A percentile compares a stretch with the other conserved stretches of the same genome.
Conservation (phyloP, 2,888 invertebrate species). For the Scaptomyza reducta region DNA sequence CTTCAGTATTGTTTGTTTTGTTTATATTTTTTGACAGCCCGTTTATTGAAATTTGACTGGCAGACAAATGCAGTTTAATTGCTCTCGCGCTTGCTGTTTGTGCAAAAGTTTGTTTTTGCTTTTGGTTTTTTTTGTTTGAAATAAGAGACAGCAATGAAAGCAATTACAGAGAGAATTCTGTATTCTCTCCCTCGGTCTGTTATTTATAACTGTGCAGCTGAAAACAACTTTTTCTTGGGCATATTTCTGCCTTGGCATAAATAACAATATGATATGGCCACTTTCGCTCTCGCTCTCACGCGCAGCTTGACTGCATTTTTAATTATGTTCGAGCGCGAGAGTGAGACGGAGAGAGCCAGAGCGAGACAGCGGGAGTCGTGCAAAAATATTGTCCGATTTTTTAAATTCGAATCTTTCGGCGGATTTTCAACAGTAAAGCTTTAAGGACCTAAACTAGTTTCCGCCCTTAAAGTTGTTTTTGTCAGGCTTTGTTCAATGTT, state of each 20-base stretch:
- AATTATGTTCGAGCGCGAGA: constrained; percentile 41
- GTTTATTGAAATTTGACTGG: constrained; percentile 39
- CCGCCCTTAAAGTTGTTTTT: too few species aligned
- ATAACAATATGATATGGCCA: constrained; percentile 43
- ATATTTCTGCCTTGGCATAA: constrained; percentile 28
- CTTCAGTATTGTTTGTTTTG: constrained; percentile 1
- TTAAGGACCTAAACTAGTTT: too few species aligned
- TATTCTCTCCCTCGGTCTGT: not conserved
- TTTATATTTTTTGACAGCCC: constrained; percentile 10
- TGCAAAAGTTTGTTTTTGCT: not conserved
- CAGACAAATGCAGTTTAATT: constrained; percentile 58
- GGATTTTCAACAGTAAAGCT: too few species aligned
- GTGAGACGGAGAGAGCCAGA: not conserved
- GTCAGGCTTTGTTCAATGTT: not conserved
- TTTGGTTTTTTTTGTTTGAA: not conserved
- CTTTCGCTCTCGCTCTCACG: not conserved
- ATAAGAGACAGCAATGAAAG: constrained; percentile 8
- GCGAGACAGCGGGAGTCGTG: not conserved
- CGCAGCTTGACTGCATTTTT: constrained; percentile 53
- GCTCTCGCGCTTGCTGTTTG: constrained; percentile 11
- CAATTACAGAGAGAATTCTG: constrained; percentile 5
- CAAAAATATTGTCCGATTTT: not conserved
- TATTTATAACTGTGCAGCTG: constrained; percentile 1
- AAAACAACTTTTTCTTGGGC: constrained; percentile 18
- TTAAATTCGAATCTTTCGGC: too few species aligned